Evolutionary conservation across 2,888 invertebrate species (phyloP).

Genomic region (Pecten maximus): DNA sequence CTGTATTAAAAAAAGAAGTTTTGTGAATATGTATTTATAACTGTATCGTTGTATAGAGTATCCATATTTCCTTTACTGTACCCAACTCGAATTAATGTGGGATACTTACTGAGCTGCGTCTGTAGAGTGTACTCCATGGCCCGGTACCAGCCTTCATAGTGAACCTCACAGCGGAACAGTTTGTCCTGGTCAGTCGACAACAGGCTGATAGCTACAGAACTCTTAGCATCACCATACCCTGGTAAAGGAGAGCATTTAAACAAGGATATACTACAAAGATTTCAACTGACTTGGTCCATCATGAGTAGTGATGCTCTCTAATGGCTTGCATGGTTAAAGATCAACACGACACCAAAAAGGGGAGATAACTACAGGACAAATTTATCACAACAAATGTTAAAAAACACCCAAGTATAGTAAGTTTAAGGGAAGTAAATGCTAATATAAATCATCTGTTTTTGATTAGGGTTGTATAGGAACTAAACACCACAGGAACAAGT

Average conservation of each 20-base stretch:
- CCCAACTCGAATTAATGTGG: not conserved
- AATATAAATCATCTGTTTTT: too few relatives aligned
- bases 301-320: too few relatives aligned
- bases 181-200: constrained; percentile 55
- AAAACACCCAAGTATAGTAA: too few relatives aligned
- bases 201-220: constrained; percentile 59
- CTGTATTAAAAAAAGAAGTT: not conserved
- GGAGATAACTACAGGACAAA: not conserved
- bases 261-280: too few relatives aligned
- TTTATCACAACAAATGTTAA: too few relatives aligned
- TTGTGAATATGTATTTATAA: not conserved
- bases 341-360: not conserved
- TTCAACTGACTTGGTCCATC: too few relatives aligned
- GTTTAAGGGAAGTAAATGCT: too few relatives aligned
- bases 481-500: too few relatives aligned
- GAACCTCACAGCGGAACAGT: constrained; percentile 63
- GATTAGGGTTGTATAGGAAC: too few relatives aligned
- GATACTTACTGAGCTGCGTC: constrained; percentile 64
- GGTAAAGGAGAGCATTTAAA: not conserved
- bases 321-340: too few relatives aligned
- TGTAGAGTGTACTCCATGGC: constrained; percentile 64
- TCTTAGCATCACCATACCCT: constrained; percentile 69
- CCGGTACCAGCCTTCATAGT: constrained; percentile 63
- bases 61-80: not conserved
- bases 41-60: not conserved